phyloP scores from a whole-genome alignment of 2,888 invertebrate species.

The Cantharis flavilabris region DNA sequence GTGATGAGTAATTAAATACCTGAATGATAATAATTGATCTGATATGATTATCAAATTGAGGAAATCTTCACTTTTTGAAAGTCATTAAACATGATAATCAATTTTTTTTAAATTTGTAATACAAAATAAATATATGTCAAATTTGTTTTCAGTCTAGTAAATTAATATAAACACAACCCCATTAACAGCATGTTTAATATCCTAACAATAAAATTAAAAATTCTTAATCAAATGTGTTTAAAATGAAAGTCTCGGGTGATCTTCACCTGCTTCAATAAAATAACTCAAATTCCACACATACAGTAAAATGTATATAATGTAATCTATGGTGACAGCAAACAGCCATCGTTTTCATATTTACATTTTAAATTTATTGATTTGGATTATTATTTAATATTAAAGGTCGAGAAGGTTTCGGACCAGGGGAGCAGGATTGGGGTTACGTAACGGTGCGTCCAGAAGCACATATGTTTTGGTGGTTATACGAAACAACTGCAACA shows the following conservation, averaged over 20 bases:
- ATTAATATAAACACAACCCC: not conserved
- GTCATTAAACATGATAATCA: not conserved
- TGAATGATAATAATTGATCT: not conserved
- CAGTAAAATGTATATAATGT: not conserved
- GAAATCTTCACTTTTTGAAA: not conserved
- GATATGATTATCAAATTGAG: not conserved
- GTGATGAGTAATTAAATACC: not conserved
- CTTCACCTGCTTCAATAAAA: not conserved
- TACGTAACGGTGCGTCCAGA: slow-evolving; percentile 73
- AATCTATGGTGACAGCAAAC: not conserved
- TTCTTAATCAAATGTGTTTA: not conserved
- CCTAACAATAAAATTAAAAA: not conserved
- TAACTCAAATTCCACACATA: not conserved
- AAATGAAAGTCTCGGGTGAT: not conserved
- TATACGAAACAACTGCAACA: slow-evolving; percentile 70
- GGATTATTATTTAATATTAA: not conserved
- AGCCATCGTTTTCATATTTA: not conserved
- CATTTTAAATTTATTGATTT: not conserved
- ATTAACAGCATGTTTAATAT: not conserved
- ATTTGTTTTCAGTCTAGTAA: too few species aligned
- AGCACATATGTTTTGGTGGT: slow-evolving; percentile 88
- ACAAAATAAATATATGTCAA: not conserved
- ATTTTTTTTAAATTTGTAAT: too few species aligned
- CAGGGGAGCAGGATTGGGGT: slow-evolving; percentile 73
- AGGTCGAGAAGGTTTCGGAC: slow-evolving; percentile 57